Conservation (phyloP, 2,113 vertebrate species). For the Limnothrissa miodon region DNA sequence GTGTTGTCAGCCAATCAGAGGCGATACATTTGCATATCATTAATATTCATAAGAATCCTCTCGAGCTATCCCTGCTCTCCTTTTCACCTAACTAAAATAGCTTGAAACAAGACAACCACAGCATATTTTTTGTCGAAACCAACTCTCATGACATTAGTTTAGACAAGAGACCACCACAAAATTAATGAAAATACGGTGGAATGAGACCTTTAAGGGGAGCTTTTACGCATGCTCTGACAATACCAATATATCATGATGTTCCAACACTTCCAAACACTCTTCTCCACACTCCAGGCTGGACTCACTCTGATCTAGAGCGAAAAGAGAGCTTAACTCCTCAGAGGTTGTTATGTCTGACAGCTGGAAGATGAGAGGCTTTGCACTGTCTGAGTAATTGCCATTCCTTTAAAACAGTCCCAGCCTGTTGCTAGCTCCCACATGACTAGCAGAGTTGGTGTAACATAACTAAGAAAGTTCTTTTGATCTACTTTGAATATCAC, state of each 20-base stretch:
- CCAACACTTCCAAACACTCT: background rate
- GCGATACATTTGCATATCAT: too few species aligned
- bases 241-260: background rate
- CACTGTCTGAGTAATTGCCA: background rate
- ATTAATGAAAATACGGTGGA: too few species aligned
- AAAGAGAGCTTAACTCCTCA: background rate
- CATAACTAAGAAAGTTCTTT: background rate
- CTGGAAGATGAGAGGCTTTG: constrained; percentile 14
- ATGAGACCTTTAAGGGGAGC: too few species aligned
- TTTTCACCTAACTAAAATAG: too few species aligned
- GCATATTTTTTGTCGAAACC: too few species aligned
- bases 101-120: too few species aligned
- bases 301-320: background rate
- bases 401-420: background rate
- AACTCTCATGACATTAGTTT: too few species aligned
- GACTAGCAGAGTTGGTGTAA: background rate
- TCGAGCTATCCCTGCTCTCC: too few species aligned
- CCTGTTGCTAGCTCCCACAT: background rate
- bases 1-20: too few species aligned
- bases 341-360: background rate
- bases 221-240: background rate
- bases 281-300: background rate
- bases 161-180: too few species aligned
- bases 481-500: background rate
- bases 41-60: too few species aligned